Evolutionary conservation across 1,140 invertebrate genomes (phyloP).

Genomic region (Trinorchestia longiramus): DNA sequence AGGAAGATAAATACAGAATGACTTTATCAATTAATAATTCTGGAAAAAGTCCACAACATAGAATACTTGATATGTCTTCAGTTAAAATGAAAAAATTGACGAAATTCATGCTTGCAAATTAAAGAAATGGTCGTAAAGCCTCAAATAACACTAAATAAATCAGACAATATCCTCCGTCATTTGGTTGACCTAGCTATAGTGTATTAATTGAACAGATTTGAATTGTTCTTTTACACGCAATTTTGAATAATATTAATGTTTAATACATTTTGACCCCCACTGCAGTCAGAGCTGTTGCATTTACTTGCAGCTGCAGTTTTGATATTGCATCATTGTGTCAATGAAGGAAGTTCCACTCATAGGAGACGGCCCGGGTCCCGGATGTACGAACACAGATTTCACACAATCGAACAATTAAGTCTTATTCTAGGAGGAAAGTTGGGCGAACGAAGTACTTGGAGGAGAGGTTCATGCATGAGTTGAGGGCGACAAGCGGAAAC

Average conservation of each 20-base stretch:
- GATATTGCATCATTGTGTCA: background rate
- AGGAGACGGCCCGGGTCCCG: background rate
- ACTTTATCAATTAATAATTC: background rate
- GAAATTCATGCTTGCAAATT: background rate
- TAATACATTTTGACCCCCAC: background rate
- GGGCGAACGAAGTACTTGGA: background rate
- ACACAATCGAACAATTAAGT: background rate
- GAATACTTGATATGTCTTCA: background rate
- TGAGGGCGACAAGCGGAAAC: background rate
- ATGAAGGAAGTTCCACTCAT: background rate
- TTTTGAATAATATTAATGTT: background rate
- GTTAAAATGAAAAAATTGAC: background rate
- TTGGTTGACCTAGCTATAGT: background rate
- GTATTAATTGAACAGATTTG: background rate
- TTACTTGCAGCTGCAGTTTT: background rate
- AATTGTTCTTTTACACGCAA: background rate
- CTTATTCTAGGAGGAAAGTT: background rate
- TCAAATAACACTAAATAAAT: background rate
- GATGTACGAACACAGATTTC: background rate
- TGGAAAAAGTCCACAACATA: background rate
- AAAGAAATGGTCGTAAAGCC: background rate
- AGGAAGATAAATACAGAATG: background rate
- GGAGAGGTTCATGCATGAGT: background rate
- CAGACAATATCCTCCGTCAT: background rate
- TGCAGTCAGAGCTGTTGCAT: background rate